These are phyloP conservation scores for Telmatherina bonti DNA, from an alignment of 2,797 vertebrate genomes.

Conservation along the genomic window DNA sequence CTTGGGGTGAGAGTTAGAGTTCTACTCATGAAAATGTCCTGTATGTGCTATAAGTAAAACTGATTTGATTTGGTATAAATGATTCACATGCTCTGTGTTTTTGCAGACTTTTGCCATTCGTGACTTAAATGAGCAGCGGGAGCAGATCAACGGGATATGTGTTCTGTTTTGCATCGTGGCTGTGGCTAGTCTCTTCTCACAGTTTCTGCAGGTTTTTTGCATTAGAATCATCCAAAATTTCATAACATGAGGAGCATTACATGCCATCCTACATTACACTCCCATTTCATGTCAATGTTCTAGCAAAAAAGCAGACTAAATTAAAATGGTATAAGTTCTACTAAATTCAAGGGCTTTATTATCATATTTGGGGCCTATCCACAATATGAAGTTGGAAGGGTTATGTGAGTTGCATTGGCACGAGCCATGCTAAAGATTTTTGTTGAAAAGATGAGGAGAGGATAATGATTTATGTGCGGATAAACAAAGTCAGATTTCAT, in stretches of 20 bases:
- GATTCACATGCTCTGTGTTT: slow-evolving; percentile 18
- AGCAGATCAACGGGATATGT: slow-evolving; percentile 81
- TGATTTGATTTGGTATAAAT: not conserved
- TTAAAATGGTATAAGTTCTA: not conserved
- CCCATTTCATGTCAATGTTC: not conserved
- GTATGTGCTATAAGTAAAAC: not conserved
- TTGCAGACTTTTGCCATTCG: slow-evolving; percentile 84
- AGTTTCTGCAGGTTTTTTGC: slow-evolving; percentile 82
- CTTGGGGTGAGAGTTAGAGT: slow-evolving; percentile 79
- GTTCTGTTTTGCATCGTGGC: slow-evolving; percentile 83
- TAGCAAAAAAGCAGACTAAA: not conserved
- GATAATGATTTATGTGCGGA: not conserved
- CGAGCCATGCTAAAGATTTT: not conserved
- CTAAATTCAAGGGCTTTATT: not conserved
- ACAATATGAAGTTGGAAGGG: not conserved
- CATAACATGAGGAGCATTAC: not conserved
- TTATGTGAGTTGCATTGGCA: not conserved
- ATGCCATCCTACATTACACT: not conserved
- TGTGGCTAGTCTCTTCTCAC: slow-evolving; percentile 79
- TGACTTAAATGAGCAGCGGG: slow-evolving; percentile 76
- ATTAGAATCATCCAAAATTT: not conserved
- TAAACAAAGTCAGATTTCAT: not conserved
- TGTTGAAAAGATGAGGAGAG: not conserved
- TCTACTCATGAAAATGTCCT: not conserved
- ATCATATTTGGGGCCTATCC: not conserved